Base-by-base conservation (phyloP, 2,888 invertebrate genomes). In the Bruchidius siliquastri region DNA sequence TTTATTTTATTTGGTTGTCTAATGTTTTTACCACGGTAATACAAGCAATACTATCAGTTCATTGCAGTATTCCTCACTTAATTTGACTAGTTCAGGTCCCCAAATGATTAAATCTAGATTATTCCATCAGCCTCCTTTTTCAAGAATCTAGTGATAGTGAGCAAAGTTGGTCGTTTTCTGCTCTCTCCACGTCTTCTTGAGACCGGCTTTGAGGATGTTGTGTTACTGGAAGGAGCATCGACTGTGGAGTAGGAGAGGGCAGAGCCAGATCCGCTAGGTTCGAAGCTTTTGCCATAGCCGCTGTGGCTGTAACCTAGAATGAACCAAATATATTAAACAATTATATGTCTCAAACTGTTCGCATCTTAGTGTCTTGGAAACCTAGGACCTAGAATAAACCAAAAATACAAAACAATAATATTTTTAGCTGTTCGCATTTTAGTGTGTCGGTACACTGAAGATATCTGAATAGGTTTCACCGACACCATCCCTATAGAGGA, bases 211-310 rank as follows among this genome's bases (percentile, higher is more conserved):
- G 49, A 4, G 49, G 49, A 8, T 13, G 49, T 8, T 3, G 6
- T 49, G 49, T 49, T 49, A 13, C 49, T 49, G 49, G 49, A 13
- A 8, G 80, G 76, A 68, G 78, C 77, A 69, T 78, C 81, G 3
- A 80, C 79, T 4, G 79, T 78, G 13, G 80, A 76, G 71, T 82
- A 82, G 71, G 80, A 80, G 49, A 75, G 71, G 32, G 69, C 71
- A 8, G 78, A 74, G 0, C 49, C 49, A 4, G 49, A 49, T 49
- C 49, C 49, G 8, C 13, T 49, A 13, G 49, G 49, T 13, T 49
- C 49, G 49, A 49, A 49, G 49, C 49, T 49, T 49, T 49, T 49
- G 18, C 49, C 49, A 18, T 49, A 49, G 18, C 49, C 49, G 18
- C 49, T 49, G 18, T 49, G 49, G 13, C 49, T 49, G 49, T 49